Base-by-base conservation (phyloP, 2,113 vertebrate genomes). In the Indri indri region DNA sequence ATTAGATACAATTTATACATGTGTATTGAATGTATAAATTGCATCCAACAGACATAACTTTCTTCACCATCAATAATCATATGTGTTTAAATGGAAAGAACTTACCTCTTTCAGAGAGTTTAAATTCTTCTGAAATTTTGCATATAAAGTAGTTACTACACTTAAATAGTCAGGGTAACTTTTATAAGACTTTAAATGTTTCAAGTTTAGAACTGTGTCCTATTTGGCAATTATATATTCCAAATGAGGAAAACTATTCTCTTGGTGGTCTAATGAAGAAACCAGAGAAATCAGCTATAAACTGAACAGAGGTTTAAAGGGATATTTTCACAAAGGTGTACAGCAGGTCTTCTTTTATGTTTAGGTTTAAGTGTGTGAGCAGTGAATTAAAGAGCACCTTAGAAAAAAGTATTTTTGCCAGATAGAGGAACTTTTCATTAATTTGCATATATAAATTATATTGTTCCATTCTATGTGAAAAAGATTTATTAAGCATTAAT, bases 181-280 rank as follows among this genome's bases (percentile, higher is more conserved):
- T 96, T 96, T 83, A 66, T 92, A 92, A 96, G 84, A 84, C 65
- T 79, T 25, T 77, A 73, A 96, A 81, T 63, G 40, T 94, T 96
- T 94, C 88, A 92, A 89, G 68, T 96, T 91, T 83, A 96, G 88
- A 97, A 96, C 91, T 89, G 18, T 96, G 82, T 88, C 86, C 93
- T 97, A 94, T 94, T 98, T 98, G 96, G 96, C 94, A 97, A 90
- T 71, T 96, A 77, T 74, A 47, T 79, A 59, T 88, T 96, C 95
- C 91, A 92, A 91, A 96, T 96, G 81, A 96, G 94, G 94, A 97
- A 97, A 98, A 96, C 86, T 94, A 82, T 86, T 95, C 88, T 94
- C 93, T 86, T 68, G 87, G 76, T 87, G n/a, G 11, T 91, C 95
- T 88, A 94, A 76, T 96, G 91, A 97, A 94, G 96, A 98, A 97